Evolutionary conservation across 2,888 invertebrate genomes (phyloP).

Genomic region (Taphrorychus bicolor): DNA sequence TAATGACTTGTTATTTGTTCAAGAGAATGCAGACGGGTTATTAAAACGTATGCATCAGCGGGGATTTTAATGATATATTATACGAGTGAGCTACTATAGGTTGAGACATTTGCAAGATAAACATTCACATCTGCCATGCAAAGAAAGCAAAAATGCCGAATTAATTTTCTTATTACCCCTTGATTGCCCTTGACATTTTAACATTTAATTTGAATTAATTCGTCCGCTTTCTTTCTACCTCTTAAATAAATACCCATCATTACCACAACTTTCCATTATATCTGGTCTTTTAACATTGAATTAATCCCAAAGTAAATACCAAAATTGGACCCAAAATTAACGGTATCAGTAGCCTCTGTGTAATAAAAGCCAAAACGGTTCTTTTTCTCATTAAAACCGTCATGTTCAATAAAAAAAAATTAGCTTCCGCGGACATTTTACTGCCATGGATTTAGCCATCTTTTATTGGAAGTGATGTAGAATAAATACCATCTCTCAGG

Average conservation of each 20-base stretch:
- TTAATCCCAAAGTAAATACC: not conserved
- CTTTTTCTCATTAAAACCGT: not conserved
- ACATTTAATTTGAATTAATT: not conserved
- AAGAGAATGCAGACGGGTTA: not conserved
- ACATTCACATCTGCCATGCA: too few species aligned
- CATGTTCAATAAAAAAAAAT: not conserved
- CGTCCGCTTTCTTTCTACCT: not conserved
- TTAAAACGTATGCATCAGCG: not conserved
- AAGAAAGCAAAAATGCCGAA: too few species aligned
- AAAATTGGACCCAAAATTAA: not conserved
- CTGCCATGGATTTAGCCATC: not conserved
- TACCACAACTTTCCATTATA: not conserved
- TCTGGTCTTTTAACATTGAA: not conserved
- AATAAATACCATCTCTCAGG: not conserved
- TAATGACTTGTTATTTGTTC: not conserved
- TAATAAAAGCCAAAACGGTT: not conserved
- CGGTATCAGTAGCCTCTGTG: not conserved
- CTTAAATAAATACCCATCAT: not conserved
- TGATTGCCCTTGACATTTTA: not conserved
- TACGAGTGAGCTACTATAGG: too few species aligned
- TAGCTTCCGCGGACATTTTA: not conserved
- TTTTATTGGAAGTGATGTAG: not conserved
- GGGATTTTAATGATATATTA: not conserved
- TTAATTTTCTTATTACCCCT: not conserved
- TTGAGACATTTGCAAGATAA: too few species aligned